These are phyloP conservation scores for Temnothorax unifasciatus DNA, from an alignment of 2,888 invertebrate genomes.

Conservation along the genomic window DNA sequence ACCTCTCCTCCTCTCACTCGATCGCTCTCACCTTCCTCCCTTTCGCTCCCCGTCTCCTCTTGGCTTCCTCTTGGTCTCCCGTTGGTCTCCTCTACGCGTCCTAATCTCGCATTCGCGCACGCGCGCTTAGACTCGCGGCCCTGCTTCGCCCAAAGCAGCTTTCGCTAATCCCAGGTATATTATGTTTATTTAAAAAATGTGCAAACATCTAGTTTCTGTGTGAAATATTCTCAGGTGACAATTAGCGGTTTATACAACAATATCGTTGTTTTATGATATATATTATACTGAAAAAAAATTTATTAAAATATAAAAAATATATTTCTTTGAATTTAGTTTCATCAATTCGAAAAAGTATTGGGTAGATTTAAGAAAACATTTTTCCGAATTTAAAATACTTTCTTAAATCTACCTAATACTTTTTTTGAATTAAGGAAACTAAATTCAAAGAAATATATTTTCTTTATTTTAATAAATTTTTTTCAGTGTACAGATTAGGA, in stretches of 20 bases:
- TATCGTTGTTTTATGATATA: not conserved
- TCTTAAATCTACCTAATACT: too few relatives aligned
- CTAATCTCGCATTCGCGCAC: constrained; percentile 53
- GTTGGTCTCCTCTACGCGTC: constrained; percentile 20
- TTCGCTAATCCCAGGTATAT: not conserved
- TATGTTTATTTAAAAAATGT: not conserved
- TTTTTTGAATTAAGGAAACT: too few relatives aligned
- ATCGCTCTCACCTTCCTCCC: constrained; percentile 19
- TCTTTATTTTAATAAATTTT: too few relatives aligned
- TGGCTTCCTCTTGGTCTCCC: not conserved
- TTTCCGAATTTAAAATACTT: too few relatives aligned
- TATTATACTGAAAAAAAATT: too few relatives aligned
- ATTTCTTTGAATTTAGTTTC: too few relatives aligned
- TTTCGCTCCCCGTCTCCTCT: constrained; percentile 13
- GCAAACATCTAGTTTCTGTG: not conserved
- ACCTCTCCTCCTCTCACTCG: constrained; percentile 41
- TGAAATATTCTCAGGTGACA: not conserved
- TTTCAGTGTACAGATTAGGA: too few relatives aligned
- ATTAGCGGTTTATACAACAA: not conserved
- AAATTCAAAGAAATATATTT: too few relatives aligned
- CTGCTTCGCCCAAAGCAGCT: constrained; percentile 6
- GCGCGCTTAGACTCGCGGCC: constrained; percentile 29
- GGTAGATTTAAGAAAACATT: too few relatives aligned
- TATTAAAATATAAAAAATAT: too few relatives aligned
- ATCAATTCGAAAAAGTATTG: too few relatives aligned